phyloP scores from a whole-genome alignment of 2,113 vertebrate species.

The Cinclus cinclus region DNA sequence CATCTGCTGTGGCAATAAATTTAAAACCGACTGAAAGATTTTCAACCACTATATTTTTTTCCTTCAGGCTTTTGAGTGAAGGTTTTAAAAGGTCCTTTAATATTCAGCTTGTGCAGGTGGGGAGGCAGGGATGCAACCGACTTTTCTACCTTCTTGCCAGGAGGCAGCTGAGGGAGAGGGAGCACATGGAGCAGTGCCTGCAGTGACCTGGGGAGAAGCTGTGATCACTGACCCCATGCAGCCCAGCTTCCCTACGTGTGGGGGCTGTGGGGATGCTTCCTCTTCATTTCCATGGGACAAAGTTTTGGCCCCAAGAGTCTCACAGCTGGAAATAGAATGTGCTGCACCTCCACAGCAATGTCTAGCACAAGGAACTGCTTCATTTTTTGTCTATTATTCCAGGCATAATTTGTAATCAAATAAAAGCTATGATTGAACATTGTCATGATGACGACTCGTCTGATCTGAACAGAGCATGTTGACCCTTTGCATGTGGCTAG shows the following conservation, averaged over 20 bases:
- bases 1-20: not conserved
- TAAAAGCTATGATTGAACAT: not conserved
- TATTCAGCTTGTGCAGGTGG: not conserved
- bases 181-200: not conserved
- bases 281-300: fast-evolving
- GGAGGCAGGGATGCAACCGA: not conserved
- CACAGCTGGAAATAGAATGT: not conserved
- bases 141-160: not conserved
- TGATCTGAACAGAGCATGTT: not conserved
- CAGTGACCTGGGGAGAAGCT: not conserved
- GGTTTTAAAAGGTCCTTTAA: not conserved
- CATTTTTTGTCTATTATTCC: not conserved
- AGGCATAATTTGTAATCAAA: not conserved
- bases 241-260: fast-evolving
- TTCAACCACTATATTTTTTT: not conserved
- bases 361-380: not conserved
- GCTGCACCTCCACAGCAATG: not conserved
- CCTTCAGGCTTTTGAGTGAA: not conserved
- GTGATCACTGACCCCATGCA: fast-evolving
- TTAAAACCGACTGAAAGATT: not conserved
- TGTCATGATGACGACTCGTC: not conserved
- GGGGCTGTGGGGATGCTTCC: not conserved
- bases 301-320: not conserved
- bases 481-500: not conserved
- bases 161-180: not conserved